Evolutionary conservation across 2,797 vertebrate species (phyloP).

Genomic region (Ptychadena robeensis): DNA sequence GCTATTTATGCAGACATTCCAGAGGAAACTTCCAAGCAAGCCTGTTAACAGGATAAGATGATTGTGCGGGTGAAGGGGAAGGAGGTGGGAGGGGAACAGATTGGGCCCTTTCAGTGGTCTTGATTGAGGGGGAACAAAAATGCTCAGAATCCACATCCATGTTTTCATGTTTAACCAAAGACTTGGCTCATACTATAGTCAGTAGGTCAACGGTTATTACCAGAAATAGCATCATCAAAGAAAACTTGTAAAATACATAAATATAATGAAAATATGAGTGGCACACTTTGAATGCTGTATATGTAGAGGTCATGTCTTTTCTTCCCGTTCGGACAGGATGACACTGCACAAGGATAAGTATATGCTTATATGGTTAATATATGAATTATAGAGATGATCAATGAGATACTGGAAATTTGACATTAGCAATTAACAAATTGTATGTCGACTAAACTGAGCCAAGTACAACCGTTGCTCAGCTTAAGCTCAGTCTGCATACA

Average conservation of each 20-base stretch:
- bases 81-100: neutral
- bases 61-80: neutral
- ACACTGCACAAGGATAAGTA: too few relatives aligned
- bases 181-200: neutral
- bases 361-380: too few relatives aligned
- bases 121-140: neutral
- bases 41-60: slow-evolving; percentile 9
- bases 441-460: too few relatives aligned
- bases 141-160: neutral
- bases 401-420: too few relatives aligned
- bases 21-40: slow-evolving; percentile 29
- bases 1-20: slow-evolving; percentile 46
- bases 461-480: too few relatives aligned
- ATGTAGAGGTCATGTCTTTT: too few relatives aligned
- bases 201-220: neutral
- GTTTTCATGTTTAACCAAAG: neutral
- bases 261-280: neutral
- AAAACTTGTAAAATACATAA: neutral
- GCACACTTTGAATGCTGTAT: too few relatives aligned
- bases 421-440: too few relatives aligned
- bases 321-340: too few relatives aligned
- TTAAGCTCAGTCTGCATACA: too few relatives aligned
- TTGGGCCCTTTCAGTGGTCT: neutral
- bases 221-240: neutral
- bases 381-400: too few relatives aligned